These are phyloP conservation scores for Hippocampus mohnikei DNA, from an alignment of 2,113 vertebrate species.

Conservation along the genomic window DNA sequence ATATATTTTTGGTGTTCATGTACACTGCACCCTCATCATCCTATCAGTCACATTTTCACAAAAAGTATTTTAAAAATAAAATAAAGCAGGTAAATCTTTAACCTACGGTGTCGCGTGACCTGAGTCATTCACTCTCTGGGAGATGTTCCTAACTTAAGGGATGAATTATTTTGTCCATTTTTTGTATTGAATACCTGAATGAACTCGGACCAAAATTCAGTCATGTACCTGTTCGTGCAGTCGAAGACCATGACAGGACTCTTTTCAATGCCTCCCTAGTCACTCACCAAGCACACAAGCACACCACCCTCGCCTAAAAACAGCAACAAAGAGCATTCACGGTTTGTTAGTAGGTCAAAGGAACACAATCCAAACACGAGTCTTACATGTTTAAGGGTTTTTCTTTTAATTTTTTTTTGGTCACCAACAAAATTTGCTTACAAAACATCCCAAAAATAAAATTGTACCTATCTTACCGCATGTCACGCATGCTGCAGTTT, in stretches of 20 bases:
- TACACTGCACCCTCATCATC: no score
- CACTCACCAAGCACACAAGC: not conserved
- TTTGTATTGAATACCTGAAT: no score
- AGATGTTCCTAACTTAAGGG: not conserved
- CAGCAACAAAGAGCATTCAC: slow-evolving; percentile 10
- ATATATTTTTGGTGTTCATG: no score
- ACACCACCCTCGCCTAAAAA: slow-evolving; percentile 26
- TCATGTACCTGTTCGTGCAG: not conserved
- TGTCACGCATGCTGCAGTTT: slow-evolving; percentile 72
- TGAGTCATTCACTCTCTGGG: not conserved
- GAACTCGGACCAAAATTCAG: not conserved
- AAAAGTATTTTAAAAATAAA: no score
- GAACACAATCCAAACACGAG: slow-evolving; percentile 5
- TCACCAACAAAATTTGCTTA: slow-evolving; percentile 70
- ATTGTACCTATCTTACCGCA: slow-evolving; percentile 69
- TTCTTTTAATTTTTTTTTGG: slow-evolving; percentile 46
- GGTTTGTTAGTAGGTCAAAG: not conserved
- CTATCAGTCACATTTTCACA: no score
- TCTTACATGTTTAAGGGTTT: slow-evolving; percentile 26
- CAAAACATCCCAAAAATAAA: slow-evolving; percentile 69
- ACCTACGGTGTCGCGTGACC: no score
- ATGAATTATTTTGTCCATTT: not conserved
- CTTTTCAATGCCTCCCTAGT: not conserved
- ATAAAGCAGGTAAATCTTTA: no score
- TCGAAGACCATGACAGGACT: not conserved